Evolutionary conservation across 2,797 vertebrate genomes (phyloP), one percentile per base, ranked within the genome.

Genomic region (Anas georgica): DNA sequence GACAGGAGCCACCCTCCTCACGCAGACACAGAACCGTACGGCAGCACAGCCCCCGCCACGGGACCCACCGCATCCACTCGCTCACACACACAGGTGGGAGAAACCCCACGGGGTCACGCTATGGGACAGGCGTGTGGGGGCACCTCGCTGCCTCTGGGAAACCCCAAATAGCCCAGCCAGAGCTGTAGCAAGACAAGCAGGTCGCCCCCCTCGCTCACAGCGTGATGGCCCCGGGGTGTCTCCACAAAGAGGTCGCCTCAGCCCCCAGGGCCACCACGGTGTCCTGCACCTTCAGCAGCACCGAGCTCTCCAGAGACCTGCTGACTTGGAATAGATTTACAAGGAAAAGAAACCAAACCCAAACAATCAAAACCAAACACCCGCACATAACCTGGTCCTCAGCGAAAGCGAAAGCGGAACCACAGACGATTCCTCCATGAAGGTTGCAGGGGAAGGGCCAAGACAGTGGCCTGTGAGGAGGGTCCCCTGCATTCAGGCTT

Each of bases 31-130:
- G 67, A 86, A 54, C 54, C 69, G 31, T 16, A 67, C 3, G 87
- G 37, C 76, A 67, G 6, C 23, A 70, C 1, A 3, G 46, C 46
- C 21, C 48, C 1, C 0, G 9, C 3, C 0, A 0, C 1, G 10
- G 50, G 59, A 17, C 43, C 46, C 9, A 9, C 39, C 80, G 28
- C 3, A 0, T 33, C 60, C 9, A 6, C 46, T 88, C 0, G 0
- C 43, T 80, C 81, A 84, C 1, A 1, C 43, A 43, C 15, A 29
- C 4, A 5, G 9, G 2, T 0, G 0, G 37, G 43, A 81, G 17
- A 90, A 88, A 21, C 17, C 21, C 28, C 9, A 20, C 8, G 25
- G 26, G 8, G 37, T 58, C 25, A 26, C 0, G 0, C 31, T 1
- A 1, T 14, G 55, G 80, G 28, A 39, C 37, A 63, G 62, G 62